phyloP scores from a whole-genome alignment of 2,888 invertebrate species.

The Nineta flava region DNA sequence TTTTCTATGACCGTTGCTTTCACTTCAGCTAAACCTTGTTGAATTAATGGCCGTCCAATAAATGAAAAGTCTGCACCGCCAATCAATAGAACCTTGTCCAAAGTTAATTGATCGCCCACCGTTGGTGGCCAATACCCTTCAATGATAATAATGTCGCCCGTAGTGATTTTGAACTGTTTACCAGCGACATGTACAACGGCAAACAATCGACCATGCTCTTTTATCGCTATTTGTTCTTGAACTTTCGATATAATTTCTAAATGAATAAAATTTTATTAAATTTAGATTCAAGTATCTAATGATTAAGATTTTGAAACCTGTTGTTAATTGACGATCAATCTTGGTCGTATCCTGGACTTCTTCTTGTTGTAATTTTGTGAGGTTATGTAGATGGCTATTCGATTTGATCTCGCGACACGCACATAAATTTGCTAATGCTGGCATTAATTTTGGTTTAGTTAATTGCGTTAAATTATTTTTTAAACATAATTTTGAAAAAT shows the following conservation, averaged over 20 bases:
- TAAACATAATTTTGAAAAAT: no score
- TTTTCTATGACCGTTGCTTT: slow-evolving; percentile 75
- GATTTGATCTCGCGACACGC: no score
- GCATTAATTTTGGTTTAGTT: no score
- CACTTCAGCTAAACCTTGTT: slow-evolving; percentile 53
- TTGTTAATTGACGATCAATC: neutral
- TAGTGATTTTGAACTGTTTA: slow-evolving; percentile 71
- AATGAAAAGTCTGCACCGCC: slow-evolving; percentile 69
- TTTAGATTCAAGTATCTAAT: neutral
- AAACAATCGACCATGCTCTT: slow-evolving; percentile 47
- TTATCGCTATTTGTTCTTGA: slow-evolving; percentile 40
- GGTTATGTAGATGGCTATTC: no score
- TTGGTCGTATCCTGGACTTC: neutral
- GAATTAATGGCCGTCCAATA: slow-evolving; percentile 63
- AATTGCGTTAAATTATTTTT: no score
- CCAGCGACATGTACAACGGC: slow-evolving; percentile 69
- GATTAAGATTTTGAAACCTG: neutral
- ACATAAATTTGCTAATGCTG: no score
- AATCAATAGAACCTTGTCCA: slow-evolving; percentile 43
- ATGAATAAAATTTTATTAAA: neutral
- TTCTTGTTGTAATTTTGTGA: neutral
- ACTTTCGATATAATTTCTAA: slow-evolving; percentile 42
- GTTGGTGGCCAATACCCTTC: slow-evolving; percentile 75
- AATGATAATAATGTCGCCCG: slow-evolving; percentile 68
- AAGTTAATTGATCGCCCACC: slow-evolving; percentile 54